Evolutionary conservation across 2,113 vertebrate species (phyloP).

Genomic region (Glaucidium brasilianum): DNA sequence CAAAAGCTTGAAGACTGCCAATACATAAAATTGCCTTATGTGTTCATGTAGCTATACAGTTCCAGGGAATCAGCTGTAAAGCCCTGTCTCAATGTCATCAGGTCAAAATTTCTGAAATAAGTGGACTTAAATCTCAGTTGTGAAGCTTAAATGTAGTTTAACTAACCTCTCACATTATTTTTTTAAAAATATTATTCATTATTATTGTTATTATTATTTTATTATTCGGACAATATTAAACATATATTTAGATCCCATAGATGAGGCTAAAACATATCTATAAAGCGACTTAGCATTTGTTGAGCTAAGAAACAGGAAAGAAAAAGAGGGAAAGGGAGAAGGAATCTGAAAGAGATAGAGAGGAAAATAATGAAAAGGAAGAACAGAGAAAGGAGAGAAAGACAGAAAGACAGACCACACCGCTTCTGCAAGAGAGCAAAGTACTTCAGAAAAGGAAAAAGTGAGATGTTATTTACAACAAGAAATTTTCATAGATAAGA

Average conservation of each 20-base stretch:
- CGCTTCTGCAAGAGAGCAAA: neutral
- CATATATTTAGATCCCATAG: neutral
- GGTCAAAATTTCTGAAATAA: neutral
- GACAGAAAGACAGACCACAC: neutral
- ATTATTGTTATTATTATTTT: neutral
- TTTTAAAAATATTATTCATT: neutral
- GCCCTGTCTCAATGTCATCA: neutral
- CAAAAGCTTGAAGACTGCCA: neutral
- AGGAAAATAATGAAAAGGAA: neutral
- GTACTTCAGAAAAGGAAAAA: neutral
- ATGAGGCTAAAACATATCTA: neutral
- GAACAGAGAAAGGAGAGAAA: neutral
- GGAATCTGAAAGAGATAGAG: neutral
- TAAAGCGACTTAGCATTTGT: neutral
- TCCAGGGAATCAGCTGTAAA: neutral
- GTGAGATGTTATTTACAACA: constrained; percentile 38
- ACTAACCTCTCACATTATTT: neutral
- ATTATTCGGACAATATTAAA: neutral
- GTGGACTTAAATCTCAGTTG: neutral
- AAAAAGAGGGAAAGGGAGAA: neutral
- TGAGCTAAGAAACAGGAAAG: neutral
- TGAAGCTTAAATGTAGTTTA: neutral
- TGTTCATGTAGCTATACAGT: neutral
- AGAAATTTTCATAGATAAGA: constrained; percentile 52
- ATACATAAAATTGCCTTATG: neutral